A percentile compares a stretch with the other conserved stretches of the same genome.
Evolutionary conservation across 2,888 invertebrate genomes (phyloP).

Genomic region (Orchesellides sinensis): DNA sequence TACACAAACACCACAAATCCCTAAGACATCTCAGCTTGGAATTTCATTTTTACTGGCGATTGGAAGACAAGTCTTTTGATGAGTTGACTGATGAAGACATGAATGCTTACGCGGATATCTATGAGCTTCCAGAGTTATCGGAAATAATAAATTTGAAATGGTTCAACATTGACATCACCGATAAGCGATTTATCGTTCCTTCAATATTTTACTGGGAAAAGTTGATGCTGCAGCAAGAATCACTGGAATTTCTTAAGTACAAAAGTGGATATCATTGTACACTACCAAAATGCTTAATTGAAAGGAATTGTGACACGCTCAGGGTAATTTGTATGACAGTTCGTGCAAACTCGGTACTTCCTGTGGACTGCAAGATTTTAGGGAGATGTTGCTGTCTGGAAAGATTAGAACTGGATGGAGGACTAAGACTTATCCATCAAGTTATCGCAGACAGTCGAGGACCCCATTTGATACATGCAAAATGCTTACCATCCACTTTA

Average conservation of each 20-base stretch:
- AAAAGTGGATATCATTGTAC: conserved; percentile 55
- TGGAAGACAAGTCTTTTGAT: conserved; percentile 51
- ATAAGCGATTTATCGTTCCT: conserved; percentile 46
- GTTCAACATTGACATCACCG: conserved; percentile 50
- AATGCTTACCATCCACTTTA: conserved; percentile 15
- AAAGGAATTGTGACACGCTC: conserved; percentile 27
- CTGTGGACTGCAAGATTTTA: conserved; percentile 41
- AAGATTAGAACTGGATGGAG: conserved; percentile 43
- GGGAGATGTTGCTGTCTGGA: conserved; percentile 26
- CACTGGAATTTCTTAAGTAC: conserved; percentile 44
- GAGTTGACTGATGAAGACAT: conserved; percentile 47
- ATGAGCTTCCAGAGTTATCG: conserved; percentile 37
- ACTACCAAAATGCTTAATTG: conserved; percentile 42
- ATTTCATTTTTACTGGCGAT: conserved; percentile 52
- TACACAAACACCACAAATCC: conserved; percentile 36
- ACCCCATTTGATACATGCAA: conserved; percentile 35
- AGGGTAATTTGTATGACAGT: conserved; percentile 45
- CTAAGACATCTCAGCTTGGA: conserved; percentile 35
- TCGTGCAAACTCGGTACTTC: conserved; percentile 53
- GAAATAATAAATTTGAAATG: conserved; percentile 34
- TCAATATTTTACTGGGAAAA: conserved; percentile 54
- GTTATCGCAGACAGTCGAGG: conserved; percentile 48
- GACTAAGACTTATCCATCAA: conserved; percentile 48
- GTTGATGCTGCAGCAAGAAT: conserved; percentile 51
- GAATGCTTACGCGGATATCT: conserved; percentile 53